Evolutionary conservation across 2,888 invertebrate genomes (phyloP).

Genomic region (Crematogaster levior): DNA sequence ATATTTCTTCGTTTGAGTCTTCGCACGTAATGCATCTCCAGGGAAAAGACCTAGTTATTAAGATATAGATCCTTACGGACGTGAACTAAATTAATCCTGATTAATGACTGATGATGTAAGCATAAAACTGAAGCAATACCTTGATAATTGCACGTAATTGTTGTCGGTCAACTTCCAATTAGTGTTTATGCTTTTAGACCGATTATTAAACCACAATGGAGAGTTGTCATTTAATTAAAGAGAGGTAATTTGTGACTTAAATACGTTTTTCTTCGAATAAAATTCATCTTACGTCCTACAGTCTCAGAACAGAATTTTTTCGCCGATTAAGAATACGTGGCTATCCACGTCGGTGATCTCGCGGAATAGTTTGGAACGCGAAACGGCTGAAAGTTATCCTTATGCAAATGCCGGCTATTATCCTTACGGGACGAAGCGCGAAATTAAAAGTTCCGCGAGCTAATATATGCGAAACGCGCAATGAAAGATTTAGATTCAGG

Average conservation of each 20-base stretch:
- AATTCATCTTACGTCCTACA: neutral
- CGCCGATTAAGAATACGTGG: conserved; percentile 35
- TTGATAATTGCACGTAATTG: neutral
- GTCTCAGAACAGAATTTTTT: conserved; percentile 18
- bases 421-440: conserved; percentile 32
- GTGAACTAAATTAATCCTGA: conserved; percentile 3
- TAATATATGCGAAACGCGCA: conserved; percentile 47
- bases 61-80: neutral
- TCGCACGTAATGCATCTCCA: neutral
- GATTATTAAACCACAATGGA: neutral
- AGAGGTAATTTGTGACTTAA: neutral
- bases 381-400: conserved; percentile 48
- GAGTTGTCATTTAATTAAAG: neutral
- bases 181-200: neutral
- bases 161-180: neutral
- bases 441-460: conserved; percentile 49
- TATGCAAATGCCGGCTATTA: conserved; percentile 52
- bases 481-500: conserved; percentile 43
- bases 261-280: neutral
- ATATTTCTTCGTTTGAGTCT: conserved; percentile 24
- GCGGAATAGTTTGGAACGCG: conserved; percentile 24
- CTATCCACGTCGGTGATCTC: conserved; percentile 26
- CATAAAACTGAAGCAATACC: neutral
- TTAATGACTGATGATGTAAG: neutral
- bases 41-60: conserved; percentile 1